Base-by-base conservation (phyloP, 1,140 invertebrate genomes). In the Brevipalpus yothersi region DNA sequence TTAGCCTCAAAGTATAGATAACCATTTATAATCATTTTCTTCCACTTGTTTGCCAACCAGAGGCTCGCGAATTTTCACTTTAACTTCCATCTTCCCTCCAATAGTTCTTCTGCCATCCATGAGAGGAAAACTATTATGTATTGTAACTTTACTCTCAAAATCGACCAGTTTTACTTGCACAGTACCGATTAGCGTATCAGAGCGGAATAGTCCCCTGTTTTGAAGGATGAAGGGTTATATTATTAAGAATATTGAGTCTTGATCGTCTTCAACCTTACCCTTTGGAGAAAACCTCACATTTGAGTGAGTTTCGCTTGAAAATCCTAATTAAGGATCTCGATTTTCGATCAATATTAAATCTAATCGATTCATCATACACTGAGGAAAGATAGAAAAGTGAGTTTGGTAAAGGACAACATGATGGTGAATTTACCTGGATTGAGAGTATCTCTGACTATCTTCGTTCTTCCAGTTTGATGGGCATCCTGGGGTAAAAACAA, bases 71-170 rank as follows among this genome's bases (percentile, higher is more conserved):
- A 96, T 73, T 58, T 89, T 79, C 23, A 96, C 71, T 71, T 88
- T 89, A 0, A 94, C 76, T 73, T 96, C 90, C 53, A 95, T 65
- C 69, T 92, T 90, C 9, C 90, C 91, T 15, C 89, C 87, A 5
- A 83, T 78, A 42, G 82, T 72, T 63, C 72, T 74, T 15, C 89
- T 75, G 0, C 89, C 89, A 66, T 95, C 88, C 79, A 90, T 82
- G 59, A 95, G 67, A 83, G 88, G 70, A 73, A 83, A 88, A 8
- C 85, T 82, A 62, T 94, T 87, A 70, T 94, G 89, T 58, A 93
- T 70, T 49, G 79, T 82, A 67, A 86, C 88, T 60, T 84, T 80
- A 0, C 80, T 83, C 75, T 94, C 87, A 53, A 95, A 72, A 17
- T 80, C 80, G 64, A 82, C 80, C 53, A 95, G 71, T 69, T 94